phyloP scores from a whole-genome alignment of 2,888 invertebrate species.

The Brachyptera risi region DNA sequence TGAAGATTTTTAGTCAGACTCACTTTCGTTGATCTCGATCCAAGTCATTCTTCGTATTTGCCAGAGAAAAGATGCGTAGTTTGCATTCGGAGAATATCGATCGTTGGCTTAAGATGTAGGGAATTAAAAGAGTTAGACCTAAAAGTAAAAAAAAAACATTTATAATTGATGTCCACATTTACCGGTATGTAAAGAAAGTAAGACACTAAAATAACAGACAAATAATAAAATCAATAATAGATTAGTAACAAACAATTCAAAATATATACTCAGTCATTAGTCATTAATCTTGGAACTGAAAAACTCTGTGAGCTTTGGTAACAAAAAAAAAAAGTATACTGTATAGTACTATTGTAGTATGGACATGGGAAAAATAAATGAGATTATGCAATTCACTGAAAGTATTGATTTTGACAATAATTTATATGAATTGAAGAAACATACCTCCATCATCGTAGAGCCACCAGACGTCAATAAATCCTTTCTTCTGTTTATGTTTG shows the following conservation, averaged over 20 bases:
- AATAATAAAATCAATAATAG: not conserved
- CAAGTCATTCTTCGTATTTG: constrained; percentile 46
- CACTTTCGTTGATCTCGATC: constrained; percentile 49
- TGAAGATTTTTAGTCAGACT: constrained; percentile 27
- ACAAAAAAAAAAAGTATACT: too few relatives aligned
- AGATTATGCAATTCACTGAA: too few relatives aligned
- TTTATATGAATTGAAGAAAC: too few relatives aligned
- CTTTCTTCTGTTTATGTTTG: constrained; percentile 42
- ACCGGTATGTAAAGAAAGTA: too few relatives aligned
- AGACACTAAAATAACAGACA: not conserved
- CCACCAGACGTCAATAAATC: constrained; percentile 59
- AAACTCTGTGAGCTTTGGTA: too few relatives aligned
- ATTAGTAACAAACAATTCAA: too few relatives aligned
- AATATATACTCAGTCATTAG: too few relatives aligned
- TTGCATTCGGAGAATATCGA: constrained; percentile 46
- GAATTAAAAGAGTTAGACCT: constrained; percentile 51
- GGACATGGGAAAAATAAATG: too few relatives aligned
- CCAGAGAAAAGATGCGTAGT: constrained; percentile 45
- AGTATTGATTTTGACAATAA: too few relatives aligned
- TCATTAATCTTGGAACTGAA: too few relatives aligned
- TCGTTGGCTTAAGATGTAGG: constrained; percentile 50
- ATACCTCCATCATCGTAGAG: constrained; percentile 57
- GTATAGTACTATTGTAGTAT: too few relatives aligned
- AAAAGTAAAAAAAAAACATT: constrained; percentile 33
- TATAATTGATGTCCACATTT: too few relatives aligned